These are phyloP conservation scores for Apamea sordens DNA, from an alignment of 2,888 invertebrate species.

Conservation along the genomic window DNA sequence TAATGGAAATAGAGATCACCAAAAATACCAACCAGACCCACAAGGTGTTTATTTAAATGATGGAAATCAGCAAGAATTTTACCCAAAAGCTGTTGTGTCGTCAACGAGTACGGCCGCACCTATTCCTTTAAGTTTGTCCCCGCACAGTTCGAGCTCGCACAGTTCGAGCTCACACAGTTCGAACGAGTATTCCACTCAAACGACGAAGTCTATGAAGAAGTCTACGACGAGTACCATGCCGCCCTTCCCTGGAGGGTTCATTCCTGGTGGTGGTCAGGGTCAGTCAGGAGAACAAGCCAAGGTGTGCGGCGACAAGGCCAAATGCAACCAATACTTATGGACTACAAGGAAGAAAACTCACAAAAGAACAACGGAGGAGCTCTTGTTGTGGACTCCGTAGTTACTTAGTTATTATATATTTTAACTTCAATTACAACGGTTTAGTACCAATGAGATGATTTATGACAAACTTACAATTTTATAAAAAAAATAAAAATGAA, in stretches of 20 bases:
- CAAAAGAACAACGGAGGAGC: background rate
- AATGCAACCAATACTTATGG: slow-evolving; percentile 38
- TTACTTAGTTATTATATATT: background rate
- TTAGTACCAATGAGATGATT: background rate
- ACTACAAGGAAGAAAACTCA: background rate
- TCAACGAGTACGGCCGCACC: slow-evolving; percentile 40
- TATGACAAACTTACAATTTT: background rate
- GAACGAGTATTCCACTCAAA: too few relatives aligned
- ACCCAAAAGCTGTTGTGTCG: background rate
- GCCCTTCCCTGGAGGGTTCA: slow-evolving; percentile 32
- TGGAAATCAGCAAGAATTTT: background rate
- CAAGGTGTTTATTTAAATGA: background rate
- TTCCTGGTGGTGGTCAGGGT: background rate
- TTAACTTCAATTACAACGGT: background rate
- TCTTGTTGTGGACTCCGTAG: slow-evolving; percentile 18
- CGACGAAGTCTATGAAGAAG: background rate
- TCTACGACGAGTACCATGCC: slow-evolving; percentile 52
- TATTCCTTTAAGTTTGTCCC: too few relatives aligned
- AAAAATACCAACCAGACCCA: background rate
- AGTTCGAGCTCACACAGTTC: too few relatives aligned
- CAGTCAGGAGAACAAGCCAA: background rate
- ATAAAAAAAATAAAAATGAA: background rate
- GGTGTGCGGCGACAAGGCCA: slow-evolving; percentile 38
- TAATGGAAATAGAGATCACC: background rate
- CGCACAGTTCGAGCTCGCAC: too few relatives aligned